These are phyloP conservation scores for Orchesella cincta DNA, from an alignment of 1,140 invertebrate genomes.

Conservation along the genomic window DNA sequence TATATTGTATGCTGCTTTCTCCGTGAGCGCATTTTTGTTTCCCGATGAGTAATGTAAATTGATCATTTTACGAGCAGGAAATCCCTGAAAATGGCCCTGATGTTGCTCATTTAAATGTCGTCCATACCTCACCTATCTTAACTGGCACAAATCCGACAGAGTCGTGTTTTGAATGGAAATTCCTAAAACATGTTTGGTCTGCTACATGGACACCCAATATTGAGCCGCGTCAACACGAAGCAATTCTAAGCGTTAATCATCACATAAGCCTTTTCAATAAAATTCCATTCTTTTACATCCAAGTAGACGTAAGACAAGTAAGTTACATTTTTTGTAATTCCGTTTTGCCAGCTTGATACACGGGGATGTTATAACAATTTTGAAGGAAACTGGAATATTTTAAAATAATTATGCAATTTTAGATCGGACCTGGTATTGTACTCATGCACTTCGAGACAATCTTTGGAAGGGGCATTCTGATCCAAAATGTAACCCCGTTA, in stretches of 20 bases:
- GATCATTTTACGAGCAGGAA: conserved; percentile 63
- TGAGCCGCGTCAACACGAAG: conserved; percentile 61
- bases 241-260: conserved; percentile 64
- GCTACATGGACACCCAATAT: conserved; percentile 52
- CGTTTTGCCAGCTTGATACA: no score
- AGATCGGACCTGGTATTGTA: conserved; percentile 62
- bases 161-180: conserved; percentile 42
- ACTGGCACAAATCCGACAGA: conserved; percentile 58
- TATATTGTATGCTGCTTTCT: neutral
- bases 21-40: no score
- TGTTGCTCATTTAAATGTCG: conserved; percentile 72
- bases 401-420: conserved; percentile 41
- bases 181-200: conserved; percentile 54
- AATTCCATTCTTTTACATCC: conserved; percentile 59
- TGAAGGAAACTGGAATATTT: conserved; percentile 16
- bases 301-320: conserved; percentile 65
- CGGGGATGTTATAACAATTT: conserved; percentile 42
- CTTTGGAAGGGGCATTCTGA: conserved; percentile 68
- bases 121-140: conserved; percentile 69
- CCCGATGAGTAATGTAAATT: neutral
- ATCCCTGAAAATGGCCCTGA: conserved; percentile 91
- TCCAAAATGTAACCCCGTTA: conserved; percentile 76
- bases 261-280: conserved; percentile 61
- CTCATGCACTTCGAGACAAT: conserved; percentile 51
- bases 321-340: conserved; percentile 36